Percentiles rank a stretch among this genome's conserved stretches.
These are phyloP conservation scores for Falco novaeseelandiae DNA, from an alignment of 2,797 vertebrate species.

Conservation along the genomic window DNA sequence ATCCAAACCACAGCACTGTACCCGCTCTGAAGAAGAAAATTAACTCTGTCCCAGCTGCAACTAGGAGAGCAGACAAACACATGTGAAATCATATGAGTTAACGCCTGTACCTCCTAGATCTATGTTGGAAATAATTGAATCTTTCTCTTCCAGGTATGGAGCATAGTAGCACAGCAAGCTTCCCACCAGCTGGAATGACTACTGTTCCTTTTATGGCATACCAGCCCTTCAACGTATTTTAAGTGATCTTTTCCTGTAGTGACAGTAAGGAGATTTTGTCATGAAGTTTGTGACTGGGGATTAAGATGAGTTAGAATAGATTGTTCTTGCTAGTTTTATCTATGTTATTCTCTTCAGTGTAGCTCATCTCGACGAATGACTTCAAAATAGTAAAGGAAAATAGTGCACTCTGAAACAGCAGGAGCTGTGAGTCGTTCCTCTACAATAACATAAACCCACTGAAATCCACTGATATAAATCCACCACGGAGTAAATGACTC, in stretches of 20 bases:
- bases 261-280: not conserved
- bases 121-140: not conserved
- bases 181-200: not conserved
- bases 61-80: not conserved
- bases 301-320: not conserved
- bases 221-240: not conserved
- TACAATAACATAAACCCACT: not conserved
- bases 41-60: too few relatives aligned
- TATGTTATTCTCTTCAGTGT: not conserved
- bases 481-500: not conserved
- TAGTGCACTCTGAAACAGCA: not conserved
- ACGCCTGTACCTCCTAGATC: not conserved
- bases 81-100: not conserved
- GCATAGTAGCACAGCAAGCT: not conserved
- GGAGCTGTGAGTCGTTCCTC: not conserved
- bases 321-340: not conserved
- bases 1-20: too few relatives aligned
- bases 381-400: not conserved
- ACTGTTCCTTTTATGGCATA: not conserved
- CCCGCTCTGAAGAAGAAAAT: too few relatives aligned
- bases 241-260: not conserved
- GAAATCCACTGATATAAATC: not conserved
- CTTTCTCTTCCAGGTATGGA: not conserved
- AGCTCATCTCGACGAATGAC: not conserved
- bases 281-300: not conserved